These are phyloP conservation scores for Disparrhopalites patrizii DNA, from an alignment of 2,888 invertebrate species.

Conservation along the genomic window DNA sequence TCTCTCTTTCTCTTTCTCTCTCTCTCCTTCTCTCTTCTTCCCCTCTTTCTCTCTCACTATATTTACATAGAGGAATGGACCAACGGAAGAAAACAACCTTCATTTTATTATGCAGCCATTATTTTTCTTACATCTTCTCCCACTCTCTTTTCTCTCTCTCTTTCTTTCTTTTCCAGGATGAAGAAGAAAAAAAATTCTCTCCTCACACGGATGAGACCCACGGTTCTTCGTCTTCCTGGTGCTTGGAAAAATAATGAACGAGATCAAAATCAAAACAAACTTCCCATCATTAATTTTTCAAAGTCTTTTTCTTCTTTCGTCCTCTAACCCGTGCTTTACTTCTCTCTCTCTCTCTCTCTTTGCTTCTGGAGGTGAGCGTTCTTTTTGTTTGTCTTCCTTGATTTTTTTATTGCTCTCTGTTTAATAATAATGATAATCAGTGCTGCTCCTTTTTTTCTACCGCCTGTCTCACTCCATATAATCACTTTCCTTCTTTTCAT, in stretches of 20 bases:
- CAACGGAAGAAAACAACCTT: constrained; percentile 3
- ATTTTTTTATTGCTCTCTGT: too few relatives aligned
- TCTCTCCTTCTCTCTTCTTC: constrained; percentile 7
- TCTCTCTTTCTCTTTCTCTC: neutral
- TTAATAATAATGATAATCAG: too few relatives aligned
- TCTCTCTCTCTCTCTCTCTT: too few relatives aligned
- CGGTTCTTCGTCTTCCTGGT: too few relatives aligned
- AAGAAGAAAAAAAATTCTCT: constrained; percentile 27
- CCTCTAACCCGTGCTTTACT: too few relatives aligned
- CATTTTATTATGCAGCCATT: neutral
- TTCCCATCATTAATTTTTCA: constrained; percentile 46
- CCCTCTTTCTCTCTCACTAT: neutral
- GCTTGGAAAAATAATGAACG: constrained; percentile 31
- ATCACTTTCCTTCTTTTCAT: too few relatives aligned
- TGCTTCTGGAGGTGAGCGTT: too few relatives aligned
- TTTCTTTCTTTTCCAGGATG: neutral
- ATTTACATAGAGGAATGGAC: constrained; percentile 1
- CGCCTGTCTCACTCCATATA: too few relatives aligned
- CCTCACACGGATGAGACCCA: constrained; percentile 29
- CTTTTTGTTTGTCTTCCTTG: too few relatives aligned
- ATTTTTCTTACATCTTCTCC: neutral
- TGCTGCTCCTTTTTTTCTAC: too few relatives aligned
- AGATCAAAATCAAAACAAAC: constrained; percentile 46
- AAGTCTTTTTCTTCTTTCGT: constrained; percentile 6
- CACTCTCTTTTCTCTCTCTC: neutral